These are phyloP conservation scores for Euwallacea similis DNA, from an alignment of 1,140 invertebrate genomes.

Conservation along the genomic window DNA sequence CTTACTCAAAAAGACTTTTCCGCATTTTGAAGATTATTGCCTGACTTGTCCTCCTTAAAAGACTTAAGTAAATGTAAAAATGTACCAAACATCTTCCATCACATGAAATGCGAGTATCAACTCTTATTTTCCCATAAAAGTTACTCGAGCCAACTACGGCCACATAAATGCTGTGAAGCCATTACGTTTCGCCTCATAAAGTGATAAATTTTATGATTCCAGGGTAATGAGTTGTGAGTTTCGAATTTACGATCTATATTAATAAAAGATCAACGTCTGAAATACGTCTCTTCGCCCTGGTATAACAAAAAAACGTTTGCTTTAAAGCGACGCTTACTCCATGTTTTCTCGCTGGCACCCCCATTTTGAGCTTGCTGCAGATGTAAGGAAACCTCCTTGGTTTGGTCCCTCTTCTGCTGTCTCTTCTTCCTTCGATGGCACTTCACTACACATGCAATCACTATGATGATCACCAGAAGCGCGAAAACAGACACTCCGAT, in stretches of 20 bases:
- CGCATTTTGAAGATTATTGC: too few relatives aligned
- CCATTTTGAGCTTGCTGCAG: slow-evolving; percentile 38
- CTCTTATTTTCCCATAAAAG: slow-evolving; percentile 3
- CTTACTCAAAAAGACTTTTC: too few relatives aligned
- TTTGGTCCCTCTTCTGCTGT: slow-evolving; percentile 42
- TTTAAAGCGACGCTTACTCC: slow-evolving; percentile 20
- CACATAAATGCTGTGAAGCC: background rate
- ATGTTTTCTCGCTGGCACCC: slow-evolving; percentile 29
- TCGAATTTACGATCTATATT: slow-evolving; percentile 6
- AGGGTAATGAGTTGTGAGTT: slow-evolving; percentile 2
- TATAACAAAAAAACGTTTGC: background rate
- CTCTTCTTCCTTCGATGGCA: slow-evolving; percentile 58
- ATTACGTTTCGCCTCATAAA: slow-evolving; percentile 7
- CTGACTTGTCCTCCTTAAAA: too few relatives aligned
- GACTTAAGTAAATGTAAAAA: too few relatives aligned
- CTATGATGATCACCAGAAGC: slow-evolving; percentile 63
- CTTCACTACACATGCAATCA: slow-evolving; percentile 63
- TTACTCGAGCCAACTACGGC: background rate
- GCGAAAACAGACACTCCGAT: slow-evolving; percentile 59
- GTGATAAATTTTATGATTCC: slow-evolving; percentile 10
- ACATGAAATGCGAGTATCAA: too few relatives aligned
- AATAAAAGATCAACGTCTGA: background rate
- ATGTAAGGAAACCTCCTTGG: slow-evolving; percentile 21
- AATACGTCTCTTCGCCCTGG: background rate
- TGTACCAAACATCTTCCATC: too few relatives aligned